Base-by-base conservation (phyloP, 2,113 vertebrate species). In the Dicerorhinus sumatrensis region DNA sequence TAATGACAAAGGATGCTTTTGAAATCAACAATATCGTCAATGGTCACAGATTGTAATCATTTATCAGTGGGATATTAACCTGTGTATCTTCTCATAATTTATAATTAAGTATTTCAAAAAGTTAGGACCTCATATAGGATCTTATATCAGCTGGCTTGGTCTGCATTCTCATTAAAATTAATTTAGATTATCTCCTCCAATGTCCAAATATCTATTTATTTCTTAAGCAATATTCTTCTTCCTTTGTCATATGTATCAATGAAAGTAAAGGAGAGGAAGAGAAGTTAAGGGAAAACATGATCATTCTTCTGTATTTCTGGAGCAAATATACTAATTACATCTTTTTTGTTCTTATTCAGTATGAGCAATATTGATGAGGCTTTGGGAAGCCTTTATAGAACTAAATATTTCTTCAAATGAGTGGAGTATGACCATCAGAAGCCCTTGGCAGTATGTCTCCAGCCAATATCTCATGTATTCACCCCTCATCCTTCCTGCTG, bases 381-480 rank as follows among this genome's bases (percentile, higher is more conserved):
- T 60, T 16, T 81, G 73, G 42, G 39, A 42, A 91, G 16, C 54
- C 21, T 39, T 76, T 5, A 5, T 5, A 60, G 29, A 83, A 58
- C n/a, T 58, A 89, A 72, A 46, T 13, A 54, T 54, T 84, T 17
- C 39, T 85, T 93, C 85, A 27, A 86, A 48, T 73, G n/a, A 91
- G 17, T 42, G 16, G 77, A 60, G 69, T 13, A 10, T 81, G 67
- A 81, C 14, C 33, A 46, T 75, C 75, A 81, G 29, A 87, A 27
- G 16, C 21, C 25, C 58, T 88, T 91, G 16, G 17, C 82, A 92
- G 29, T 31, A 94, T 88, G 75, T 91, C 60, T 65, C 29, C 51
- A 82, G 39, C 42, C 83, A 96, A 92, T 69, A 94, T 14, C 6
- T 94, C 92, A 14, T 96, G 16, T n/a, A 62, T 60, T 75, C 73